Conservation (phyloP, 1,140 invertebrate species). For the Stenopsyche tienmushanensis region DNA sequence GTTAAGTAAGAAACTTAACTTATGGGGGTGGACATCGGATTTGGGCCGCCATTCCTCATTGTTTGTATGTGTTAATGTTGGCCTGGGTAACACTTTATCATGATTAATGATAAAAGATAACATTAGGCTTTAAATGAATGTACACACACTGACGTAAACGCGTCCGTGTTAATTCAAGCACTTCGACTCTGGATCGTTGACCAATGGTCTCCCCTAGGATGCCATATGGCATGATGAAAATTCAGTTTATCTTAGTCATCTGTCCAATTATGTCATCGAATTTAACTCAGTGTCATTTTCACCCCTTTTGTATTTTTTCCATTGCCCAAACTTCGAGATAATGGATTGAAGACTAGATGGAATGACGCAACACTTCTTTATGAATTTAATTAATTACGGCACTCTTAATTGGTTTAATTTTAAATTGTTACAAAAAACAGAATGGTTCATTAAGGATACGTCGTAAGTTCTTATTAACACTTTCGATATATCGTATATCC, state of each 20-base stretch:
- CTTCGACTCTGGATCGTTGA: background rate
- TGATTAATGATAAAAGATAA: slow-evolving; percentile 26
- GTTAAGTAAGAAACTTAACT: slow-evolving; percentile 32
- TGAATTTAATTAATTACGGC: background rate
- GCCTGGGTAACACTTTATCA: slow-evolving; percentile 18
- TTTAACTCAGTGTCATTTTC: slow-evolving; percentile 1
- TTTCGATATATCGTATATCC: slow-evolving; percentile 28
- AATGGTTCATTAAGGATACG: too few relatives aligned
- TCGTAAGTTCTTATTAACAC: slow-evolving; percentile 29
- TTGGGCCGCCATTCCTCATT: slow-evolving; percentile 22
- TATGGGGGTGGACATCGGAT: slow-evolving; percentile 31
- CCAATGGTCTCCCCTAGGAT: slow-evolving; percentile 5
- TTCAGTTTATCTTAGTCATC: slow-evolving; percentile 22
- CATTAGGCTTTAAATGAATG: background rate
- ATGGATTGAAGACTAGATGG: too few relatives aligned
- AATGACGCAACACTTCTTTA: too few relatives aligned
- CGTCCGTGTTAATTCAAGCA: background rate
- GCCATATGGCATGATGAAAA: slow-evolving; percentile 13
- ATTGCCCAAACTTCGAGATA: too few relatives aligned
- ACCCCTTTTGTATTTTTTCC: background rate
- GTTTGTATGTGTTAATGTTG: slow-evolving; percentile 7
- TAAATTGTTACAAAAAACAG: too few relatives aligned
- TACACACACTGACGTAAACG: background rate
- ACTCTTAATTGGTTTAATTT: background rate
- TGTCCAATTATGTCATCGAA: slow-evolving; percentile 20